phyloP scores from a whole-genome alignment of 1,140 invertebrate genomes.

The Eciton burchellii region DNA sequence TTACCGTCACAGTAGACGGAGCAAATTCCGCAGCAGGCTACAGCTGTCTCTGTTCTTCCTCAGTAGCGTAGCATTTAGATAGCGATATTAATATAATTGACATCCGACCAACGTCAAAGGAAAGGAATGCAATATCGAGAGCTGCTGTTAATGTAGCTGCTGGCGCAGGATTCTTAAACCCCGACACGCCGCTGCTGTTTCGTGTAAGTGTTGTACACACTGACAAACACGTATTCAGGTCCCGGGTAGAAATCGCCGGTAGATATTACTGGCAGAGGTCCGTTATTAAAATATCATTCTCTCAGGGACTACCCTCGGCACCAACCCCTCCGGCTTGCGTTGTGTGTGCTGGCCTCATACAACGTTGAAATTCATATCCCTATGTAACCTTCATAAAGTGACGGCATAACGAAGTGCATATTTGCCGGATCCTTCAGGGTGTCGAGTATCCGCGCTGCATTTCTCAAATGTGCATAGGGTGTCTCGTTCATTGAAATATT shows the following conservation, averaged over 20 bases:
- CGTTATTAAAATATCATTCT: constrained; percentile 74
- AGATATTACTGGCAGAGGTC: constrained; percentile 50
- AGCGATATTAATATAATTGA: constrained; percentile 72
- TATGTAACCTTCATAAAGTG: constrained; percentile 47
- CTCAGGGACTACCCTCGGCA: constrained; percentile 1
- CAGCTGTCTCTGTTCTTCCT: constrained; percentile 17
- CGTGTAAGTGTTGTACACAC: constrained; percentile 39
- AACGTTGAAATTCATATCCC: constrained; percentile 38
- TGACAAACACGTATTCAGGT: background rate
- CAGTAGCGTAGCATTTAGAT: constrained; percentile 46
- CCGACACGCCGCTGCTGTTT: constrained; percentile 9
- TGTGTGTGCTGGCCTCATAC: background rate
- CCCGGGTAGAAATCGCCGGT: constrained; percentile 34
- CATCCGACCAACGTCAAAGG: constrained; percentile 55
- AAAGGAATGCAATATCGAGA: constrained; percentile 73
- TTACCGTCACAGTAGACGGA: background rate
- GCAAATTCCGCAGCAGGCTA: constrained; percentile 49
- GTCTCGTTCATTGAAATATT: background rate
- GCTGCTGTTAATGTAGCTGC: constrained; percentile 69
- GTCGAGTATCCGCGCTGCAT: constrained; percentile 5
- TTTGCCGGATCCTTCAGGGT: constrained; percentile 9
- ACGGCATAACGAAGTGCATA: constrained; percentile 42
- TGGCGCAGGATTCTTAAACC: constrained; percentile 54
- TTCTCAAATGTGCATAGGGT: constrained; percentile 1
- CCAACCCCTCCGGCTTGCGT: constrained; percentile 28